Conservation (phyloP, 2,888 invertebrate genomes). For the Drosophila glabriapex region DNA sequence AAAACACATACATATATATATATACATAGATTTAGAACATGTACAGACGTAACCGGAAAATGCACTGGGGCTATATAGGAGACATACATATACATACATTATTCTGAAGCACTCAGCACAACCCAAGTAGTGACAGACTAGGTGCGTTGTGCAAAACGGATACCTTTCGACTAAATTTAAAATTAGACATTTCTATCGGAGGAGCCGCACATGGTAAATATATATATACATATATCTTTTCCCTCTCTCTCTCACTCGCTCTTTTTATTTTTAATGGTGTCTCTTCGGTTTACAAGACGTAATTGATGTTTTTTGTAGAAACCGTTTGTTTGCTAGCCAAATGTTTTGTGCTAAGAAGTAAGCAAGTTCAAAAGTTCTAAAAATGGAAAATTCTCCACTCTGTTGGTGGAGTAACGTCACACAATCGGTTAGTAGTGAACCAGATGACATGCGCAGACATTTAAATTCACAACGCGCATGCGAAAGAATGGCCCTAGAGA, state of each 20-base stretch:
- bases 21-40: slow-evolving; percentile 5
- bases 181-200: slow-evolving; percentile 42
- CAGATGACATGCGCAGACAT: slow-evolving; percentile 33
- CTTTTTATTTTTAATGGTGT: slow-evolving; percentile 2
- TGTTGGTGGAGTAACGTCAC: slow-evolving; percentile 11
- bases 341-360: slow-evolving; percentile 32
- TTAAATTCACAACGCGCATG: slow-evolving; percentile 70
- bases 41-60: slow-evolving; percentile 3
- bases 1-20: background rate
- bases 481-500: slow-evolving; percentile 29
- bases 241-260: background rate
- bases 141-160: slow-evolving; percentile 61
- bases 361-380: slow-evolving; percentile 52
- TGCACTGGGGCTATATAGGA: background rate
- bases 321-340: slow-evolving; percentile 17
- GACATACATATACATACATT: slow-evolving; percentile 35
- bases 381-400: slow-evolving; percentile 55
- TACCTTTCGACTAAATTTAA: slow-evolving; percentile 71
- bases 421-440: slow-evolving; percentile 2
- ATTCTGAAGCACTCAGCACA: slow-evolving; percentile 33
- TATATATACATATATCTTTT: background rate
- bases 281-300: slow-evolving; percentile 9
- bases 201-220: slow-evolving; percentile 15
- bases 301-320: slow-evolving; percentile 1
- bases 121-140: slow-evolving; percentile 39